Base-by-base conservation (phyloP, 1,140 invertebrate species). In the Mamestra configurata region DNA sequence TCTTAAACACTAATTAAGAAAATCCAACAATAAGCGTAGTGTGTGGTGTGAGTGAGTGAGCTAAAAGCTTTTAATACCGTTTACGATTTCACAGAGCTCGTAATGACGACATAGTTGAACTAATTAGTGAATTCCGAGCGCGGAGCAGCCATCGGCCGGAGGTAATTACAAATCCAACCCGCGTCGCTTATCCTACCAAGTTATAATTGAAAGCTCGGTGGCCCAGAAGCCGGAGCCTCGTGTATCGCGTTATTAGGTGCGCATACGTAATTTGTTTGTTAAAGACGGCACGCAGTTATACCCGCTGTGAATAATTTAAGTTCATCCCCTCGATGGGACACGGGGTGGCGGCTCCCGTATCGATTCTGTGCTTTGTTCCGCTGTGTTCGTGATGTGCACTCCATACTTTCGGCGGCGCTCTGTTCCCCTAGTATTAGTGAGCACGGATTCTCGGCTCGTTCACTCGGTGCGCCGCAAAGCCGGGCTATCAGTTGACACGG, bases 201-300 rank as follows among this genome's bases (percentile, higher is more conserved):
- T 92, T 94, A 92, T 93, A 94, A 93, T 93, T 94, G 92, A 94
- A 93, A 92, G 89, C 88, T 89, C 88, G 87, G 86, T 85, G 87
- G 90, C 84, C 87, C 89, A 89, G 88, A 90, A 93, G 91, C 88
- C 85, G 80, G 79, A 77, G 73, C 84, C 76, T 81, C 82, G 85
- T 91, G 89, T 92, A 92, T 93, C 89, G 90, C 87, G 91, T 93
- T 94, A 94, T 94, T 94, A 93, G 92, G 91, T 88, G 88, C 86
- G 93, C 91, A 93, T 94, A 94, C 89, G 89, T 94, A 94, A 94
- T 94, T 94, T 94, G 93, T 94, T 94, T 94, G 92, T 94, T 93
- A 93, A 93, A 94, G 93, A 93, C 92, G 92, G 92, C 88, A 91
- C 90, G 88, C 91, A 93, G 91, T 92, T 91, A 91, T 93, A 92